Conservation (phyloP, 1,140 invertebrate species). For the Pteromalus puparum region DNA sequence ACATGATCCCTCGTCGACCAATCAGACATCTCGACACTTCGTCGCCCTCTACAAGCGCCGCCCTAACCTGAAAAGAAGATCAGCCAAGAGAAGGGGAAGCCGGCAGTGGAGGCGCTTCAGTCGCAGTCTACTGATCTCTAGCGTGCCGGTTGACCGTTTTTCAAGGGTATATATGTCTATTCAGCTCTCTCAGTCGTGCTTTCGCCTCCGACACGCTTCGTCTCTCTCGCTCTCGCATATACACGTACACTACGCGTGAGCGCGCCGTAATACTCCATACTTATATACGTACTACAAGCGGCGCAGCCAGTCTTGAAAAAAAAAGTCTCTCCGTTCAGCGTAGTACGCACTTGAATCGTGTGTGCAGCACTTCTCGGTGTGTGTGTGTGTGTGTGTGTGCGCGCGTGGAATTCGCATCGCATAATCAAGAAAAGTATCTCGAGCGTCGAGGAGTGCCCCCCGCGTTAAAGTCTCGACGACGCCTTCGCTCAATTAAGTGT, state of each 20-base stretch:
- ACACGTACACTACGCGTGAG: not conserved
- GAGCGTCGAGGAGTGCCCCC: slow-evolving; percentile 22
- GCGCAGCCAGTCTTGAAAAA: not conserved
- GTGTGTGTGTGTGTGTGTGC: not conserved
- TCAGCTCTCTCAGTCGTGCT: slow-evolving; percentile 9
- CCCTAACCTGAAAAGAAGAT: slow-evolving; percentile 22
- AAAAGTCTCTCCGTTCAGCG: not conserved
- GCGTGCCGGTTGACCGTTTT: slow-evolving; percentile 19
- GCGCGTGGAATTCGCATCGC: slow-evolving; percentile 11
- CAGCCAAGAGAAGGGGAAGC: not conserved
- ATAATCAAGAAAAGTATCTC: not conserved
- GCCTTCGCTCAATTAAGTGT: slow-evolving; percentile 3
- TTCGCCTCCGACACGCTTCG: not conserved
- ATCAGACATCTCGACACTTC: not conserved
- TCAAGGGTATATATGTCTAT: slow-evolving; percentile 11
- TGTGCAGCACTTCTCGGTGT: not conserved
- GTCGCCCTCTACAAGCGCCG: not conserved
- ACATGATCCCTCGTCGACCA: not conserved
- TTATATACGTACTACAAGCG: not conserved
- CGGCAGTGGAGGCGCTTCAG: slow-evolving; percentile 14
- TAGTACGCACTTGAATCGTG: not conserved
- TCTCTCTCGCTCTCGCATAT: not conserved
- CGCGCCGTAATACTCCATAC: not conserved
- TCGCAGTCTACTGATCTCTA: not conserved
- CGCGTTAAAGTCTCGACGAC: not conserved